phyloP scores from a whole-genome alignment of 2,888 invertebrate species.

The Dermolepida albohirtum region DNA sequence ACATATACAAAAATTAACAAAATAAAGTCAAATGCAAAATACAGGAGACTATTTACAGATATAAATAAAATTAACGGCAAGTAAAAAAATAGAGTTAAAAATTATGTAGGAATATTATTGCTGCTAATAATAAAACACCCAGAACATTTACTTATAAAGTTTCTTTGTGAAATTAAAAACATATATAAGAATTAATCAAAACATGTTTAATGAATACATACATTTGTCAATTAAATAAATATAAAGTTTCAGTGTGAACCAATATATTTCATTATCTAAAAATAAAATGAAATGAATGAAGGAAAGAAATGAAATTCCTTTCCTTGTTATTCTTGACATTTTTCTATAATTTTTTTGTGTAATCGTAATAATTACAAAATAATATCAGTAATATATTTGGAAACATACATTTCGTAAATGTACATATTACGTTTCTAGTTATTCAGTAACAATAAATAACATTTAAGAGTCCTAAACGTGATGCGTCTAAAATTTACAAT shows the following conservation, averaged over 20 bases:
- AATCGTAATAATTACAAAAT: slow-evolving; percentile 15
- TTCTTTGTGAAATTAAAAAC: slow-evolving; percentile 21
- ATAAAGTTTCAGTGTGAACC: slow-evolving; percentile 1
- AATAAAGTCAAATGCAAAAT: too few species aligned
- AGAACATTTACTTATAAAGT: slow-evolving; percentile 12
- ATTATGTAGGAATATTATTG: too few species aligned
- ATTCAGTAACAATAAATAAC: slow-evolving; percentile 41
- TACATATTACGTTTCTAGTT: slow-evolving; percentile 37
- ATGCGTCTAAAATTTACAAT: slow-evolving; percentile 33
- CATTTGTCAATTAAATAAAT: not conserved
- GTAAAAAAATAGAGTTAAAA: too few species aligned
- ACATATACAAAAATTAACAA: too few species aligned
- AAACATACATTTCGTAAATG: slow-evolving; percentile 28
- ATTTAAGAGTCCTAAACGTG: slow-evolving; percentile 40
- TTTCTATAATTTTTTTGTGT: slow-evolving; percentile 1
- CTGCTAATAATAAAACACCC: slow-evolving; percentile 19
- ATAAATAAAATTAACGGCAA: too few species aligned
- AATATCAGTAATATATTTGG: slow-evolving; percentile 17
- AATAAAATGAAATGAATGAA: slow-evolving; percentile 1
- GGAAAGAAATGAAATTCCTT: slow-evolving; percentile 4
- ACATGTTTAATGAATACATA: slow-evolving; percentile 5
- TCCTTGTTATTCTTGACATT: not conserved
- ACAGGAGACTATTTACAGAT: too few species aligned
- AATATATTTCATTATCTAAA: not conserved
- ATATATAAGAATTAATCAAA: slow-evolving; percentile 21